Evolutionary conservation across 2,113 vertebrate genomes (phyloP), one percentile per base, ranked within the genome.

Genomic region (Miniopterus natalensis): DNA sequence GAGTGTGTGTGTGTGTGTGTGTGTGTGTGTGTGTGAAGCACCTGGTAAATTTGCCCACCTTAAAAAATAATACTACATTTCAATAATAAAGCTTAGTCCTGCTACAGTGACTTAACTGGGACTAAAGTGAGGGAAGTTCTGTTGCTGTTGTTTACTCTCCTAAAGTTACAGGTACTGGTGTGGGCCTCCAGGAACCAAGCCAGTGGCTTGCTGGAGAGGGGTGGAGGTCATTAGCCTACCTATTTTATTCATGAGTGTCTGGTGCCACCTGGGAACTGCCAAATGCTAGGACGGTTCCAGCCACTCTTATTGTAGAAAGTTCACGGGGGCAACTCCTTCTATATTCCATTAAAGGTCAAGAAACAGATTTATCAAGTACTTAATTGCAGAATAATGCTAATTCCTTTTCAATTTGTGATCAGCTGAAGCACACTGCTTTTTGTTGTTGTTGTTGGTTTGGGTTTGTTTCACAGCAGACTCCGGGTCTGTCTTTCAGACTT

Each of bases 101-200:
- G 77, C 45, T 59, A 25, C 31, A 6, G 49, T 57, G 36, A 75
- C 36, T 74, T 94, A 51, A 70, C 6, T 63, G 81, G 17, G 88
- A 55, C 17, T 68, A 18, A 78, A 55, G 55, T 25, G 27, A 84
- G 59, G 51, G 42, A 89, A 57, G 31, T 15, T 55, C 55, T 73
- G 3, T 53, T 70, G 2, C 36, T 59, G 1, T 8, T 79, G 70
- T 40, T 49, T 40, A 4, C 65, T 31, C 4, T 47, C 89, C 31
- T 88, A 65, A 78, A 75, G 3, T 55, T n/a, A 83, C 85, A 85
- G 53, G 45, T 68, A 61, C 14, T 13, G 1, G 18, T 53, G 8
- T 89, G 63, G 47, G 17, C 66, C 93, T 88, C 83, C 63, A 78
- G 81, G 77, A 96, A 63, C 13, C 65, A 87, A 31, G 65, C 27